Evolutionary conservation across 2,113 vertebrate genomes (phyloP).

Genomic region (Sinocyclocheilus anshuiensis): DNA sequence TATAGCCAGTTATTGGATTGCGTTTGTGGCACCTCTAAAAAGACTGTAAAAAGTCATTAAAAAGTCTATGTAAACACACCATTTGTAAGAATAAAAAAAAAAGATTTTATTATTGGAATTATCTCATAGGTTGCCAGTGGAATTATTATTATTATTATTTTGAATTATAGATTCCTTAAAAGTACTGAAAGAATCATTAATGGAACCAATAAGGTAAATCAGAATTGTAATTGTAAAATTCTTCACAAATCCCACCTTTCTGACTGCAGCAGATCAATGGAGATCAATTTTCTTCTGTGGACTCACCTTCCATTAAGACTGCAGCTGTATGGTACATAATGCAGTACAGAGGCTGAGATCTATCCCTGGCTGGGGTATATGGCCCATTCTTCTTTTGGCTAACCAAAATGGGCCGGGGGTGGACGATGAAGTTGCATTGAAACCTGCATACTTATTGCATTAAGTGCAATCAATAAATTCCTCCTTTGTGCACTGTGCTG

Average conservation of each 20-base stretch:
- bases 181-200: neutral
- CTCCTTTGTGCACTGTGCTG: conserved; percentile 64
- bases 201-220: neutral
- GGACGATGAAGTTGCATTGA: conserved; percentile 75
- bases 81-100: too few species aligned
- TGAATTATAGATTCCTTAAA: too few species aligned
- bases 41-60: too few species aligned
- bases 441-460: conserved; percentile 78
- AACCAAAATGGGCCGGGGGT: conserved; percentile 13
- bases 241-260: neutral
- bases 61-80: too few species aligned
- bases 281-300: neutral
- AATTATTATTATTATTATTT: too few species aligned
- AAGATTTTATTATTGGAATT: too few species aligned
- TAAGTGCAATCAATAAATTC: conserved; percentile 82
- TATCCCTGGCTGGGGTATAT: neutral
- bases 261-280: neutral
- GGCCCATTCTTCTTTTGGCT: conserved; percentile 30
- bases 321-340: neutral
- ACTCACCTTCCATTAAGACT: conserved; percentile 44
- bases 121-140: too few species aligned
- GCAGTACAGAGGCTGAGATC: neutral
- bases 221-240: neutral
- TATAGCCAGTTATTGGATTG: too few species aligned
- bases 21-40: too few species aligned